Conservation (phyloP, 2,113 vertebrate genomes). For the Ameiurus melas region DNA sequence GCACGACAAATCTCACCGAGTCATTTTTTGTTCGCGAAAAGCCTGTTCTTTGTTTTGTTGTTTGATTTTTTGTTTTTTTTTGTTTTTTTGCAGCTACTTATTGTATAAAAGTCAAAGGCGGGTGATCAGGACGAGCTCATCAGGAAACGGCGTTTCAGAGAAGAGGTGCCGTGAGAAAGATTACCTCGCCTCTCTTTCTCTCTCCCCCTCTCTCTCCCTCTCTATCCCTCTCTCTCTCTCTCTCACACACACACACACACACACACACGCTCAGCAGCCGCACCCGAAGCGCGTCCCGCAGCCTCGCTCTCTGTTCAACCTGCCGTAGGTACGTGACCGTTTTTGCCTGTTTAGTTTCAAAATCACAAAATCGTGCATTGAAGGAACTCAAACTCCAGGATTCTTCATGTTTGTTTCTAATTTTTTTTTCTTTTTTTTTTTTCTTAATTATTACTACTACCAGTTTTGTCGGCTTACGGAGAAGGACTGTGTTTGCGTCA, state of each 20-base stretch:
- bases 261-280: constrained; percentile 62
- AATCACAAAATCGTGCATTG: constrained; percentile 43
- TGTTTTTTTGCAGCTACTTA: constrained; percentile 67
- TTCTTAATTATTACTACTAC: constrained; percentile 36
- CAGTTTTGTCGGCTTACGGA: constrained; percentile 50
- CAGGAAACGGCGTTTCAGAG: constrained; percentile 78
- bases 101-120: constrained; percentile 73
- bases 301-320: constrained; percentile 66
- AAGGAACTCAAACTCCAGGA: constrained; percentile 59
- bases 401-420: background rate
- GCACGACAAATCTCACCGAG: constrained; percentile 70
- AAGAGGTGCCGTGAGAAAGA: constrained; percentile 80
- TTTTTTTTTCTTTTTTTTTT: background rate
- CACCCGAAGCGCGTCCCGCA: constrained; percentile 70
- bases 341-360: constrained; percentile 46
- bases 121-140: constrained; percentile 75
- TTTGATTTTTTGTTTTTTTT: constrained; percentile 67
- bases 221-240: constrained; percentile 32
- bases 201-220: background rate
- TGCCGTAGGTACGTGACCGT: constrained; percentile 74
- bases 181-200: constrained; percentile 19
- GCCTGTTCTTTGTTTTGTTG: constrained; percentile 36
- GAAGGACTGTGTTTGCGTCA: constrained; percentile 48
- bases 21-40: constrained; percentile 63
- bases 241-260: constrained; percentile 52